phyloP scores from a whole-genome alignment of 1,140 invertebrate species.

The Bombus balteatus region DNA sequence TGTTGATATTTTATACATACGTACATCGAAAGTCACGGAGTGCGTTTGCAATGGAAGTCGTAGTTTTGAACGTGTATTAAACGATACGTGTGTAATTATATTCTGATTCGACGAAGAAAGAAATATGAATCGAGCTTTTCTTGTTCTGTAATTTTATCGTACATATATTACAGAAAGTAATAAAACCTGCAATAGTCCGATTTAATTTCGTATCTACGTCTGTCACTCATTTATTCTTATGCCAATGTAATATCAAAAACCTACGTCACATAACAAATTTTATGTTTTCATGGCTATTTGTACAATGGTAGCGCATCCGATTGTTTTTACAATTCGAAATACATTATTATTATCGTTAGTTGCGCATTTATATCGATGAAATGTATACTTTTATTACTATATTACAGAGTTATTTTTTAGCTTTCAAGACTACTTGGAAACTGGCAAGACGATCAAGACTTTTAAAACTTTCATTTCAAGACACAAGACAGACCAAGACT shows the following conservation, averaged over 20 bases:
- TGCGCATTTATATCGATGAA: neutral
- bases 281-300: neutral
- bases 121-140: too few species aligned
- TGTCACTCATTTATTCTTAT: neutral
- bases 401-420: neutral
- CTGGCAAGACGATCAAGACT: too few species aligned
- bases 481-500: too few species aligned
- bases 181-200: neutral
- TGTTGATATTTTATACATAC: constrained; percentile 29
- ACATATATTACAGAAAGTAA: neutral
- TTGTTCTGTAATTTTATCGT: neutral
- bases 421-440: too few species aligned
- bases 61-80: too few species aligned
- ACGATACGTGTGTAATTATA: too few species aligned
- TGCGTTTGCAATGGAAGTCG: too few species aligned
- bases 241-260: neutral
- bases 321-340: neutral
- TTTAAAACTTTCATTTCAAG: too few species aligned
- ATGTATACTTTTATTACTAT: neutral
- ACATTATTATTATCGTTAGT: neutral
- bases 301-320: neutral
- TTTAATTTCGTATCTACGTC: neutral
- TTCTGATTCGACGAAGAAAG: neutral
- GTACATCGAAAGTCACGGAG: neutral
- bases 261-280: neutral